phyloP scores from a whole-genome alignment of 2,888 invertebrate species.

The Drosophila subquinaria region DNA sequence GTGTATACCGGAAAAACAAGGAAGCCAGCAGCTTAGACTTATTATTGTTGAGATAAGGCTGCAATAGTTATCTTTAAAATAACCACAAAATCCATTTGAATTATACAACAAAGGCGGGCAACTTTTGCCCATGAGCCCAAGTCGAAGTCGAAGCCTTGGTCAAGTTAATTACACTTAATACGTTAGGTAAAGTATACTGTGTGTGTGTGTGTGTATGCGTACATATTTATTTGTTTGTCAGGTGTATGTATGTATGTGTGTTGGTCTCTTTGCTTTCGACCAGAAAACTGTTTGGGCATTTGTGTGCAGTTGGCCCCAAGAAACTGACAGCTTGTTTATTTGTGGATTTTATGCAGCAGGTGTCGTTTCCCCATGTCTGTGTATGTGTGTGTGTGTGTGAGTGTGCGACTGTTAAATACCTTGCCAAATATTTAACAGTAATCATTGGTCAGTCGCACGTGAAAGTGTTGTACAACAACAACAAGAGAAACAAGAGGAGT shows the following conservation, averaged over 20 bases:
- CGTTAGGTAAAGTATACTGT: slow-evolving; percentile 48
- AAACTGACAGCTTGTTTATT: slow-evolving; percentile 59
- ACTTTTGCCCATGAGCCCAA: slow-evolving; percentile 2
- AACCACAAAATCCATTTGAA: slow-evolving; percentile 76
- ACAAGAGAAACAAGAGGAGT: background rate
- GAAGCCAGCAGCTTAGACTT: slow-evolving; percentile 54
- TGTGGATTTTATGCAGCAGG: slow-evolving; percentile 49
- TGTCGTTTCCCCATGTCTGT: slow-evolving; percentile 30
- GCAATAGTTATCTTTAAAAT: slow-evolving; percentile 72
- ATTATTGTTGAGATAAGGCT: slow-evolving; percentile 54
- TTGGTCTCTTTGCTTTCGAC: slow-evolving; percentile 47
- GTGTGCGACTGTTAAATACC: slow-evolving; percentile 54
- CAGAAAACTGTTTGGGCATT: slow-evolving; percentile 68
- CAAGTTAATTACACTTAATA: slow-evolving; percentile 81
- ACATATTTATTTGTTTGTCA: slow-evolving; percentile 15
- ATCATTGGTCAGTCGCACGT: slow-evolving; percentile 46
- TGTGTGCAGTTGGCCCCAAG: slow-evolving; percentile 63
- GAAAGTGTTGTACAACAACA: slow-evolving; percentile 35
- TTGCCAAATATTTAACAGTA: slow-evolving; percentile 65
- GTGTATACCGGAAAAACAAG: slow-evolving; percentile 44
- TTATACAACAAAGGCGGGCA: slow-evolving; percentile 58
- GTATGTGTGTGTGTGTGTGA: too few species aligned
- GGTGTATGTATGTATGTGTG: slow-evolving; percentile 21
- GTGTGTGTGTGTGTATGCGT: too few species aligned
- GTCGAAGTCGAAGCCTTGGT: slow-evolving; percentile 27